These are phyloP conservation scores for Alces alces DNA, from an alignment of 2,113 vertebrate species.

Conservation along the genomic window DNA sequence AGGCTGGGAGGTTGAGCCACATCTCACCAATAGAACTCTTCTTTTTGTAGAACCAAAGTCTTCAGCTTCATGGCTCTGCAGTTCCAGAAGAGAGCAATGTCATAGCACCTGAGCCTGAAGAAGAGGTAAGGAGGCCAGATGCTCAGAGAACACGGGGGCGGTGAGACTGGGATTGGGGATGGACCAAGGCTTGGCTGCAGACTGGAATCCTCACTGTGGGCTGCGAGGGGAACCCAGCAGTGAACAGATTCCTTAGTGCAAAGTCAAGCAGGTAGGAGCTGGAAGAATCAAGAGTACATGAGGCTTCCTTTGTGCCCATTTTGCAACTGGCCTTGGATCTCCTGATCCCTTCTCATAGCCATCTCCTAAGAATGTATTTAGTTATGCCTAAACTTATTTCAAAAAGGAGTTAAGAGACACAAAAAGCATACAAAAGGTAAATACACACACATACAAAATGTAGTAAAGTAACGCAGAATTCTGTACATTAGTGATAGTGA, in stretches of 20 bases:
- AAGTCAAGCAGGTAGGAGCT: background rate
- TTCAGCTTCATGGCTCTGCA: background rate
- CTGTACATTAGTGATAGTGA: background rate
- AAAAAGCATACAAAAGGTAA: background rate
- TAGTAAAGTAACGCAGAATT: background rate
- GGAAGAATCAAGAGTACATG: background rate
- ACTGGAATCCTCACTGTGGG: background rate
- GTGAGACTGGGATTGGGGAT: background rate
- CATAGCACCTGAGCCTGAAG: background rate
- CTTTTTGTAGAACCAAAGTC: slow-evolving; percentile 21
- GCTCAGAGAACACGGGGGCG: background rate
- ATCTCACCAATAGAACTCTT: slow-evolving; percentile 10
- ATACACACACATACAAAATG: background rate
- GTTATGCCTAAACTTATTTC: background rate
- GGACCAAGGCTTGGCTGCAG: background rate
- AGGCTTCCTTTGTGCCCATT: background rate
- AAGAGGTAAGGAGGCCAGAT: slow-evolving; percentile 49
- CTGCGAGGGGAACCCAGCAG: background rate
- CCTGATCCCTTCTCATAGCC: background rate
- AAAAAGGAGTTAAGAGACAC: background rate
- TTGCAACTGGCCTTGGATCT: background rate
- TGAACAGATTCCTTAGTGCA: background rate
- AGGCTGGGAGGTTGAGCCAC: background rate
- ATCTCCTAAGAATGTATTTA: background rate
- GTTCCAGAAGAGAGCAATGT: background rate